A percentile compares a stretch with the other conserved stretches of the same genome.
phyloP scores from a whole-genome alignment of 2,888 invertebrate genomes.

The Cerastis leucographa region DNA sequence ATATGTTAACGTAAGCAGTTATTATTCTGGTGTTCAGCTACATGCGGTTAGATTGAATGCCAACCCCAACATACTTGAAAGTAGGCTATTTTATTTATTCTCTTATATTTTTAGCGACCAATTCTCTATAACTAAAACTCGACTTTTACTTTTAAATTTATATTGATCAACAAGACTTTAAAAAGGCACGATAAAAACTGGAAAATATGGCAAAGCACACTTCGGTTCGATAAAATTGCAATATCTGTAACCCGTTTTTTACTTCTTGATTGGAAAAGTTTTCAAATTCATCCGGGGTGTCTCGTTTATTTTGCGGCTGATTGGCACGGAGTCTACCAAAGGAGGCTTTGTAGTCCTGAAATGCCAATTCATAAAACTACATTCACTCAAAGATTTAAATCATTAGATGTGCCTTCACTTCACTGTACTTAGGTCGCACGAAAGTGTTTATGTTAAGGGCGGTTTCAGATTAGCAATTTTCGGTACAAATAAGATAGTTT shows the following conservation, averaged over 20 bases:
- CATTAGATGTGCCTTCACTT: not conserved
- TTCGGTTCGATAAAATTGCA: conserved; percentile 32
- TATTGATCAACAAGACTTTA: not conserved
- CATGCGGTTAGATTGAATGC: not conserved
- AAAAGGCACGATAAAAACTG: not conserved
- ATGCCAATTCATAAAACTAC: not conserved
- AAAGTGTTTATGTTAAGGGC: not conserved
- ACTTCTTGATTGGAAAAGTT: conserved; percentile 41
- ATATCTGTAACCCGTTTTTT: conserved; percentile 40
- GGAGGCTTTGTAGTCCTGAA: not conserved
- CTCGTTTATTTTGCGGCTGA: conserved; percentile 1
- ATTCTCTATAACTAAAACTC: not conserved
- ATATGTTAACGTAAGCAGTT: not conserved
- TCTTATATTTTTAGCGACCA: not conserved
- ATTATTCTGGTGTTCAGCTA: not conserved
- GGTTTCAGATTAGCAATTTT: not conserved
- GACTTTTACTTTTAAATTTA: not conserved
- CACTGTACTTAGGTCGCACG: not conserved
- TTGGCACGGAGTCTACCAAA: not conserved
- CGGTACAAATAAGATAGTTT: not conserved
- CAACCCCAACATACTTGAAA: not conserved
- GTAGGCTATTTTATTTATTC: not conserved
- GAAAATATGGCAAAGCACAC: conserved; percentile 11
- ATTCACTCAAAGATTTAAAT: not conserved
- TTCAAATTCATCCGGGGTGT: conserved; percentile 19